These are phyloP conservation scores for Pogonognathellus flavescens DNA, from an alignment of 1,140 invertebrate species.

Conservation along the genomic window DNA sequence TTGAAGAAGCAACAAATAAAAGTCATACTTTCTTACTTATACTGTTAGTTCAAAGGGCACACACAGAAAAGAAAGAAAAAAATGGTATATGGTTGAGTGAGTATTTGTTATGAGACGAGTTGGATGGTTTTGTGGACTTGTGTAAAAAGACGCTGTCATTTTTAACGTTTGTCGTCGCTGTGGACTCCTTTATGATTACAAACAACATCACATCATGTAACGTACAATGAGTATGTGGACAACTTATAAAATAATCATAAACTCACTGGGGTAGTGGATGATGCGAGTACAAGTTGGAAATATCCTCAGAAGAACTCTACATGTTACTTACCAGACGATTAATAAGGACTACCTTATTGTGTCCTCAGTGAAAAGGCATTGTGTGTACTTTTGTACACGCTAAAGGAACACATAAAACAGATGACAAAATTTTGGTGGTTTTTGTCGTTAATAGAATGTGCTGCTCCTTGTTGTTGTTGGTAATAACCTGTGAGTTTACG, in stretches of 20 bases:
- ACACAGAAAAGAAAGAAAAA: not conserved
- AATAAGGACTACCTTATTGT: not conserved
- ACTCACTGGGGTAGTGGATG: not conserved
- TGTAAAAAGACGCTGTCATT: conserved; percentile 17
- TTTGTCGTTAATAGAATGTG: not conserved
- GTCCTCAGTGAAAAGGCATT: not conserved
- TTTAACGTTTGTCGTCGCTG: conserved; percentile 40
- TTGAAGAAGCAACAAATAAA: too few relatives aligned
- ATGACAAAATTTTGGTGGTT: not conserved
- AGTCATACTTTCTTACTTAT: too few relatives aligned
- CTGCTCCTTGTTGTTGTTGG: not conserved
- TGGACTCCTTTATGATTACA: conserved; percentile 34
- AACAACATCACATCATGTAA: not conserved
- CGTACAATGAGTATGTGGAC: not conserved
- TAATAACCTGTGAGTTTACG: conserved; percentile 6
- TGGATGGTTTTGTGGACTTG: not conserved
- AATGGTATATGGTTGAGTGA: too few relatives aligned
- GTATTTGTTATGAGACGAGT: too few relatives aligned
- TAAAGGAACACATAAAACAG: not conserved
- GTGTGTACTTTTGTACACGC: not conserved
- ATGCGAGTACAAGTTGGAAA: not conserved
- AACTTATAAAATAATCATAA: not conserved
- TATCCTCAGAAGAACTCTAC: not conserved
- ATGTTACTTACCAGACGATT: not conserved
- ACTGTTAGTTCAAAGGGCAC: too few relatives aligned